A percentile compares a stretch with the other conserved stretches of the same genome.
These are phyloP conservation scores for Pelmatolapia mariae DNA, from an alignment of 2,113 vertebrate species.

Conservation along the genomic window DNA sequence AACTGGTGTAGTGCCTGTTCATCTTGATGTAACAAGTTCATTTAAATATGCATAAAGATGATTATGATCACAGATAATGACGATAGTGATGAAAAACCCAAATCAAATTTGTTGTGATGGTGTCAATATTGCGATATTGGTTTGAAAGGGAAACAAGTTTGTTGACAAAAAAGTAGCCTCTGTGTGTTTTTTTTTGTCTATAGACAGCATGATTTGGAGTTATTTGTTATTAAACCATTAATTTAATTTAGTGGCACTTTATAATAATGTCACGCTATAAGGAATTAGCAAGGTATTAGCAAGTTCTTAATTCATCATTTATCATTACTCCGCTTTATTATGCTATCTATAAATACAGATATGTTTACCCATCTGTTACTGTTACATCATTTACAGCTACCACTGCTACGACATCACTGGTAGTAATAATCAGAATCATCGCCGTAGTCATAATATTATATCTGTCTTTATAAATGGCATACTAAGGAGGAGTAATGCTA, in stretches of 20 bases:
- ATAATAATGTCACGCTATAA: neutral
- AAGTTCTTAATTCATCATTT: neutral
- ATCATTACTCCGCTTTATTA: neutral
- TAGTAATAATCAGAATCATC: neutral
- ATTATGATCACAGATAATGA: conserved; percentile 65
- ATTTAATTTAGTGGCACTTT: neutral
- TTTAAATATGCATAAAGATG: conserved; percentile 77
- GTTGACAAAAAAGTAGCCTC: conserved; percentile 48
- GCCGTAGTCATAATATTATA: neutral
- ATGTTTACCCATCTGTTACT: neutral
- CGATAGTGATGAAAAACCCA: conserved; percentile 50
- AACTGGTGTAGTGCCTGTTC: conserved; percentile 80
- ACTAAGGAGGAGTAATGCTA: neutral
- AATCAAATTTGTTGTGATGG: conserved; percentile 70
- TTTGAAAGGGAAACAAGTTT: conserved; percentile 71
- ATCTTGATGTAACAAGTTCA: conserved; percentile 75
- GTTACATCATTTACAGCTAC: neutral
- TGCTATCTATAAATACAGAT: neutral
- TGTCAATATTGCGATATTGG: conserved; percentile 70
- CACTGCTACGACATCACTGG: neutral
- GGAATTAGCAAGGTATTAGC: neutral
- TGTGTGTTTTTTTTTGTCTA: conserved; percentile 43
- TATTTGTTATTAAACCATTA: neutral
- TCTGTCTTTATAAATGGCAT: neutral
- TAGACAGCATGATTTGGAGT: neutral